Conservation (phyloP, 2,113 vertebrate genomes). For the Grammomys surdaster region DNA sequence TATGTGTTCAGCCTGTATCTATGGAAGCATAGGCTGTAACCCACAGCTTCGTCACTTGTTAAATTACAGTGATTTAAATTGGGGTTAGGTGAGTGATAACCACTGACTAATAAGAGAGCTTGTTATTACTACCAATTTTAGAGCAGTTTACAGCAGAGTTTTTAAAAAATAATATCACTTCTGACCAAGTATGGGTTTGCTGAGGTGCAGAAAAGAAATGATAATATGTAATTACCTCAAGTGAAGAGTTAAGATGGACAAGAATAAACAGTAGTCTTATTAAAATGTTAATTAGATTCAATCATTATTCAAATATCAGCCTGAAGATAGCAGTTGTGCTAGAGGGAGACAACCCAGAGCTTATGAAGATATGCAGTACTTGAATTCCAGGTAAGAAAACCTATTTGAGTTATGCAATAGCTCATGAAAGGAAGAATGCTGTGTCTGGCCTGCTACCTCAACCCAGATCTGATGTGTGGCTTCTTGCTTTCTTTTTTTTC, state of each 20-base stretch:
- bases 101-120: slow-evolving; percentile 30
- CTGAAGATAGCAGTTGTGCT: neutral
- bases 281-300: slow-evolving; percentile 58
- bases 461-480: rapidly evolving
- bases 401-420: neutral
- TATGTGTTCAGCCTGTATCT: neutral
- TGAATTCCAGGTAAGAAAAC: neutral
- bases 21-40: neutral
- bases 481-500: neutral
- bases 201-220: slow-evolving; percentile 48
- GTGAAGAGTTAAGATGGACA: neutral
- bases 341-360: neutral
- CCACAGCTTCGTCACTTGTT: neutral
- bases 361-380: neutral
- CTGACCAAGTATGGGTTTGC: slow-evolving; percentile 25
- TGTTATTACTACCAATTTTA: slow-evolving; percentile 50
- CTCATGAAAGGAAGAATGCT: neutral
- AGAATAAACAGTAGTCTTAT: slow-evolving; percentile 46
- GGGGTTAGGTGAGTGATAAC: neutral
- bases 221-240: slow-evolving; percentile 39
- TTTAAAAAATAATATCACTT: neutral
- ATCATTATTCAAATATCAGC: slow-evolving; percentile 57
- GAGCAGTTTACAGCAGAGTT: slow-evolving; percentile 12
- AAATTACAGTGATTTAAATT: slow-evolving; percentile 45
- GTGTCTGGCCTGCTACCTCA: neutral